Conservation (phyloP, 2,797 vertebrate species). For the Alfaro cultratus region DNA sequence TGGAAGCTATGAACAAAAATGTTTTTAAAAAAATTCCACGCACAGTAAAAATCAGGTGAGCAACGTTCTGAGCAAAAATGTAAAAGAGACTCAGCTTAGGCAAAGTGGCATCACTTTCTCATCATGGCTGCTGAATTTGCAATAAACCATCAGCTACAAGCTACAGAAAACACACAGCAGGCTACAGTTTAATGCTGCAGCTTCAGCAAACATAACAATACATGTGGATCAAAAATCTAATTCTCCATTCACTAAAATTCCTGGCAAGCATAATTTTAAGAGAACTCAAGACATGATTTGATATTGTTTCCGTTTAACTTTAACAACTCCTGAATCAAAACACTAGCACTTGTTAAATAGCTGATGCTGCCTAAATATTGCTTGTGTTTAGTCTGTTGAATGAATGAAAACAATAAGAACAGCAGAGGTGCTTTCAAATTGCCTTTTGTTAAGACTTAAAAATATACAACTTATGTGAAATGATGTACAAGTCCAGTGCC, state of each 20-base stretch:
- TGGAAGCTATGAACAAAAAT: constrained; percentile 36
- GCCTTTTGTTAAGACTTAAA: not conserved
- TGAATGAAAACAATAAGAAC: not conserved
- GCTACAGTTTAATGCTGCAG: not conserved
- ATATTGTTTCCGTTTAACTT: not conserved
- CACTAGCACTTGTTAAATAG: not conserved
- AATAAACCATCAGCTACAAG: not conserved
- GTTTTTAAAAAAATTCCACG: constrained; percentile 13
- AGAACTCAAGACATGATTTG: not conserved
- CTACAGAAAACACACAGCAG: not conserved
- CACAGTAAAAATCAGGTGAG: constrained; percentile 14
- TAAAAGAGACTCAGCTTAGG: not conserved
- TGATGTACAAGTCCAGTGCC: not conserved
- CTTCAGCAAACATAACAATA: constrained; percentile 1
- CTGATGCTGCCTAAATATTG: not conserved
- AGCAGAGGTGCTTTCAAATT: not conserved
- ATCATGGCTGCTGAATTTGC: not conserved
- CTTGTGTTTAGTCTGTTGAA: not conserved
- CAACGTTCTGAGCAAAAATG: constrained; percentile 20
- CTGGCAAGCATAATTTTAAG: not conserved
- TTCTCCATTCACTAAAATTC: not conserved
- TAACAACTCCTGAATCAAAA: not conserved
- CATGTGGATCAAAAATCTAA: not conserved
- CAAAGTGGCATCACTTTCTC: not conserved
- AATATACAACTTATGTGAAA: not conserved